Evolutionary conservation across 37 sponge, comb jelly and placozoan genomes (phyloP), one percentile per base, ranked within the genome.

Genomic region (Dysidea cf. avara): DNA sequence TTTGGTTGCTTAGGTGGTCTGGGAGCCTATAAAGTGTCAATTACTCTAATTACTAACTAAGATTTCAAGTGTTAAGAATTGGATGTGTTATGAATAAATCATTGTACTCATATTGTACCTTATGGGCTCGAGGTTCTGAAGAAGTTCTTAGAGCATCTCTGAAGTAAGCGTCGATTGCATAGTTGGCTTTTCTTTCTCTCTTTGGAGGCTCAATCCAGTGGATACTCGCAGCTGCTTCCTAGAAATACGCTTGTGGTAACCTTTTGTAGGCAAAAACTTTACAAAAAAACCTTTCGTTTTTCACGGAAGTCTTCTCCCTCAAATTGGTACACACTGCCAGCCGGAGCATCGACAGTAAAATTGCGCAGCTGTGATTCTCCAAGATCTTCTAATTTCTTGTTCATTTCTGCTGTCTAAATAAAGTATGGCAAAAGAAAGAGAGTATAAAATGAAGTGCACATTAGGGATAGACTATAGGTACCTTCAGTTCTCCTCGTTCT

Each of bases 171-270:
- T 97, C 99, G 7, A 97, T 92, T 20, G 95, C 92, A 76, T 97
- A 97, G 80, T 97, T 97, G 24, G 99, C 92, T 33, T 92, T 91
- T 26, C 99, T 61, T 70, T 88, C 94, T 32, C 99, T 74, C 64
- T 97, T 97, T 4, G 99, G 99, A 0, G 99, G 99, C 75, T 97
- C 95, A 20, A 97, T 97, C 99, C 99, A 97, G 69, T 94, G 80
- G 30, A 78, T 69, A 16, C 83, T 61, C 3, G 72, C 79, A 2
- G 50, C 38, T 53, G 51, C 50, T 59, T 90, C 77, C 78, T 67
- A 58, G 9, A 32, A 49, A 52, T 35, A 16, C 25, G 33, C 31
- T 61, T 30, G 3, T 60, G 14, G 18, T 60, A 18, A 60, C 25
- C 14, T 22, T 60, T 16, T n/a, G 25, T 22, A 24, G 21, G 18